Percentiles rank a stretch among this genome's conserved stretches.
These are phyloP conservation scores for Heliconius eleuchia DNA, from an alignment of 1,140 invertebrate genomes.

Conservation along the genomic window DNA sequence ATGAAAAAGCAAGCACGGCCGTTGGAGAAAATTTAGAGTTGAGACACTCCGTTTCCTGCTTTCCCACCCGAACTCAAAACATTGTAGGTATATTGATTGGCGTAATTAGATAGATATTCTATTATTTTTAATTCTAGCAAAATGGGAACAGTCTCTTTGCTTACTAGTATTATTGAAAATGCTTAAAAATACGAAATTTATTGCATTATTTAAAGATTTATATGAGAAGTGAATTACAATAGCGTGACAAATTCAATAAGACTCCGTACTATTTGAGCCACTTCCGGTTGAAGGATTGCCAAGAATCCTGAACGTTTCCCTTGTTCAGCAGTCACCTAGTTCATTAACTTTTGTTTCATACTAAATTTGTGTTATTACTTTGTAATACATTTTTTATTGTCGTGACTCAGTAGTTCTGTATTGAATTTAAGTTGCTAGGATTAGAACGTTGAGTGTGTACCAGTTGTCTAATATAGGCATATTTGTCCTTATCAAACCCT, in stretches of 20 bases:
- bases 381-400: constrained; percentile 13
- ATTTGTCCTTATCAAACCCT: no score
- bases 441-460: no score
- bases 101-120: no score
- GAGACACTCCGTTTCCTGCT: no score
- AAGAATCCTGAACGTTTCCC: constrained; percentile 26
- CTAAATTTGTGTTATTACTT: not conserved
- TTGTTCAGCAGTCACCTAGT: constrained; percentile 10
- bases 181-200: not conserved
- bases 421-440: no score
- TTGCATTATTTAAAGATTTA: not conserved
- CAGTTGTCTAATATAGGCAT: no score
- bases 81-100: no score
- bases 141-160: no score
- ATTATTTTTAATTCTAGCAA: no score
- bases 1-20: no score
- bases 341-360: constrained; percentile 16
- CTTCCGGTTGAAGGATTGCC: constrained; percentile 31
- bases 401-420: constrained; percentile 1
- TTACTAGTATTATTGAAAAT: not conserved
- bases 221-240: not conserved
- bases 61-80: no score
- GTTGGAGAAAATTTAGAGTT: no score
- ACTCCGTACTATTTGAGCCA: constrained; percentile 23
- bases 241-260: constrained; percentile 31